Evolutionary conservation across 2,888 invertebrate genomes (phyloP), one percentile per base, ranked within the genome.

Genomic region (Netelia inedita): DNA sequence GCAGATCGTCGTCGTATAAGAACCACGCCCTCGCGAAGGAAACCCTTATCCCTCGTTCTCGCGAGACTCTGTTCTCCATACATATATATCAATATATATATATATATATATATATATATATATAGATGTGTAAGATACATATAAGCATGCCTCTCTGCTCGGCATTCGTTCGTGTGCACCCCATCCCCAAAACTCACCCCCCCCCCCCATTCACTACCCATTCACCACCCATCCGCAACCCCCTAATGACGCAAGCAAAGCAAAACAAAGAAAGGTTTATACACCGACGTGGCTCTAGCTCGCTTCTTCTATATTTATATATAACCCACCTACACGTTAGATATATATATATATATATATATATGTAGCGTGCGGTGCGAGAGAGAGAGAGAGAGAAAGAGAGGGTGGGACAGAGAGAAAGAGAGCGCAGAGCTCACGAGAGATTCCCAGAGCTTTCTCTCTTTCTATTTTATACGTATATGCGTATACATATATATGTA

Each of bases 221-320:
- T 86, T 85, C 87, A 86, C 87, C 78, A 61, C 78, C 61, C 61
- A 50, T 91, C 91, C 92, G 28, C 92, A 91, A 90, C 91, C 92
- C 28, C 94, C 94, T 94, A 94, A 94, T 94, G 94, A 94, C 94
- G 94, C 94, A 94, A 94, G 94, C 94, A 93, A 93, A 94, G 94
- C 94, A 94, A 94, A 94, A 94, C 94, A 94, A 94, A 94, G 94
- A 94, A 94, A 94, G 92, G 93, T 93, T 93, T 94, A 92, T 93
- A 93, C 92, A 92, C 91, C 94, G 94, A 94, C 94, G 94, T 94
- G 85, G 72, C 76, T 72, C 72, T 41, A 46, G 14, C 66, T 68
- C 78, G 46, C 28, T 55, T 16, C 76, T 69, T 69, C 61, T 50
- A 14, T 65, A 43, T 83, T 69, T 74, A 59, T 71, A 46, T 57